Conservation (phyloP, 2,888 invertebrate genomes). For the Thera britannica region DNA sequence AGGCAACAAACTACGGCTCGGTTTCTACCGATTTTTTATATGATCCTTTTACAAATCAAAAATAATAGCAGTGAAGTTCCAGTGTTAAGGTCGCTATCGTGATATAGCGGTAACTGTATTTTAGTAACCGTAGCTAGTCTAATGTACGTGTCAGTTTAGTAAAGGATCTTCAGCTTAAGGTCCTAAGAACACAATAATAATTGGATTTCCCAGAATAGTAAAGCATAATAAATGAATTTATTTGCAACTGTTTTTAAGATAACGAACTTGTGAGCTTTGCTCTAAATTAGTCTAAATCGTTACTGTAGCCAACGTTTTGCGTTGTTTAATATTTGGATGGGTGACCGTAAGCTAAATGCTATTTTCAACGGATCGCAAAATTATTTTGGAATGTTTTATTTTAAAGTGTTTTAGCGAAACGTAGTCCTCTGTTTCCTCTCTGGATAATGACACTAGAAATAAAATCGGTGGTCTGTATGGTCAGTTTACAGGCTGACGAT, state of each 20-base stretch:
- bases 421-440: too few species aligned
- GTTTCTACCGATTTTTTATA: too few species aligned
- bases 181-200: conserved; percentile 21
- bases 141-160: conserved; percentile 15
- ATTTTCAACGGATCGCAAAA: too few species aligned
- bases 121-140: neutral
- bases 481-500: too few species aligned
- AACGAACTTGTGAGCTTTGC: neutral
- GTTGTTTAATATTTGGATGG: neutral
- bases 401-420: too few species aligned
- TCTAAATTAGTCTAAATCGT: neutral
- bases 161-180: conserved; percentile 15
- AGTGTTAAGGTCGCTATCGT: too few species aligned
- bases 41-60: too few species aligned
- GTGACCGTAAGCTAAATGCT: neutral
- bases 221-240: conserved; percentile 11
- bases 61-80: too few species aligned
- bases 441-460: too few species aligned
- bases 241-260: conserved; percentile 7
- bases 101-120: neutral
- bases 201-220: conserved; percentile 16
- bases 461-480: too few species aligned
- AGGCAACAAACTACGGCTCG: too few species aligned
- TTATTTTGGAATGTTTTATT: too few species aligned
- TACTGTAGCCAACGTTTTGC: neutral